Percentiles rank a stretch among this genome's conserved stretches.
phyloP scores from a whole-genome alignment of 2,888 invertebrate species.

The Agonopterix heracliana region DNA sequence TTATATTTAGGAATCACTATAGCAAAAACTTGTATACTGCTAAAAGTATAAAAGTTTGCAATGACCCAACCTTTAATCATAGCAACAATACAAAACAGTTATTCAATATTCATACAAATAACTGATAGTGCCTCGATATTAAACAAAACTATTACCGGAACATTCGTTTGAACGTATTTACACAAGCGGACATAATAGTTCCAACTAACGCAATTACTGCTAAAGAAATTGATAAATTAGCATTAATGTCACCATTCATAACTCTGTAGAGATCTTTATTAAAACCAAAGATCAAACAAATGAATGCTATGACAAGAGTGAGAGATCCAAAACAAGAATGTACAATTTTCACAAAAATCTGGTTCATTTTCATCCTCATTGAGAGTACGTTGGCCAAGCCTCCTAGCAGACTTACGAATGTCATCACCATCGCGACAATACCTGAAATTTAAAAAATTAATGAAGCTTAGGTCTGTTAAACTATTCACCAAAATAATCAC shows the following conservation, averaged over 20 bases:
- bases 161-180: constrained; percentile 18
- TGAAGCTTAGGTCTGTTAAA: no score
- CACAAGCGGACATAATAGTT: constrained; percentile 22
- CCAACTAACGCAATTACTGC: constrained; percentile 36
- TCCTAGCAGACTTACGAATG: constrained; percentile 37
- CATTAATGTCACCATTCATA: constrained; percentile 16
- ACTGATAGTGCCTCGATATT: no score
- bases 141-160: background rate
- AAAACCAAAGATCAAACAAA: constrained; percentile 33
- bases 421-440: constrained; percentile 38
- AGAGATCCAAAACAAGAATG: constrained; percentile 32
- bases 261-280: constrained; percentile 16
- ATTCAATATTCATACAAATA: no score
- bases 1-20: no score
- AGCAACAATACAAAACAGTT: no score
- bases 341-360: constrained; percentile 19
- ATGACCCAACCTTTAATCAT: no score
- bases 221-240: constrained; percentile 31
- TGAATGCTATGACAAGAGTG: constrained; percentile 35
- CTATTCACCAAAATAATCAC: no score
- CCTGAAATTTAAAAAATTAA: constrained; percentile 35
- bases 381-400: constrained; percentile 33
- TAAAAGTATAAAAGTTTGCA: no score
- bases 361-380: constrained; percentile 11
- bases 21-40: no score